phyloP scores from a whole-genome alignment of 37 sponge, comb jelly and placozoan species.

The Bolinopsis microptera region DNA sequence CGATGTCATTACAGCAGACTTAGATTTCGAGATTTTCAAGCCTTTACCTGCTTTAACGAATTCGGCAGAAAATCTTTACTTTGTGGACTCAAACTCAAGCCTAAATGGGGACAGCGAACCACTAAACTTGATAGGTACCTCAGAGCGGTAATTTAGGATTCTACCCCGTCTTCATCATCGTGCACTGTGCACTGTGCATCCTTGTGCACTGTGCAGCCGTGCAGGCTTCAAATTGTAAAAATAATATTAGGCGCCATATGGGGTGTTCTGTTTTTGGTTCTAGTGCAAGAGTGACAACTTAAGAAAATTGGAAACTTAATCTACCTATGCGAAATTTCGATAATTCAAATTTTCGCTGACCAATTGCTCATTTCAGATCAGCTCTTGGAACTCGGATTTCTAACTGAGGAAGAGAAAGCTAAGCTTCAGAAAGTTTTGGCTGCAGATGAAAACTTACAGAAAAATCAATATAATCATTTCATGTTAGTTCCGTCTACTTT shows the following conservation, averaged over 20 bases:
- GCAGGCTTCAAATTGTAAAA: no score
- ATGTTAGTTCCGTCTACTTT: constrained; percentile 25
- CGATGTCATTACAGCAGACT: not conserved
- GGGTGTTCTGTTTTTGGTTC: no score
- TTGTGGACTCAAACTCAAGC: not conserved
- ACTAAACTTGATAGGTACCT: constrained; percentile 30
- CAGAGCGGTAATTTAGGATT: not conserved
- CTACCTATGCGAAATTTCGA: no score
- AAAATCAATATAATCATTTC: constrained; percentile 54
- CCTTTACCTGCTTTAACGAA: not conserved
- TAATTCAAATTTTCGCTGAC: no score
- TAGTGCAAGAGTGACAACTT: no score
- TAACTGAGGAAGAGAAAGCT: constrained; percentile 42
- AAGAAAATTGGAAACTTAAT: no score
- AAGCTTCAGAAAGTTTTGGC: constrained; percentile 55
- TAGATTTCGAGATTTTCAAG: constrained; percentile 11
- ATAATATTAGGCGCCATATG: no score
- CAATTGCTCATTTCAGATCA: constrained; percentile 12
- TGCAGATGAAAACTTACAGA: constrained; percentile 54
- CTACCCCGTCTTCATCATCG: no score
- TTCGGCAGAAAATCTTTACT: not conserved
- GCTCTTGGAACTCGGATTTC: constrained; percentile 31
- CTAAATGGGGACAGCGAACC: not conserved
- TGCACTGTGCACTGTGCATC: not conserved
- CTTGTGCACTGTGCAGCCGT: no score